phyloP scores from a whole-genome alignment of 2,888 invertebrate genomes.

The Phytoseiulus persimilis region DNA sequence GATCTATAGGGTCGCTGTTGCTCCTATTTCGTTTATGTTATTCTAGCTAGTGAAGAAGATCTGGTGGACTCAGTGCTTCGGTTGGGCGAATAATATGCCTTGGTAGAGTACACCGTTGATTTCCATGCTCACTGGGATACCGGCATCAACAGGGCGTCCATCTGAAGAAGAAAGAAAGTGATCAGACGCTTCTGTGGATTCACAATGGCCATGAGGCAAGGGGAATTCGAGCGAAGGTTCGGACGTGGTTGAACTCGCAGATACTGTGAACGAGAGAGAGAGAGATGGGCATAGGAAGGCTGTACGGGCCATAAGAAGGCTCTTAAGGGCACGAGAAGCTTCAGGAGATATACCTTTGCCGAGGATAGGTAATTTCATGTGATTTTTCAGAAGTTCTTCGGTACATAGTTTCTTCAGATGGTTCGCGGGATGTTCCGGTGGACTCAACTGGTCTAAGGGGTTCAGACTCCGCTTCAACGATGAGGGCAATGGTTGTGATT shows the following conservation, averaged over 20 bases:
- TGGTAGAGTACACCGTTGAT: conserved; percentile 90
- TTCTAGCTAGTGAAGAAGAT: neutral
- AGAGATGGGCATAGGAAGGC: too few relatives aligned
- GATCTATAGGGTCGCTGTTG: neutral
- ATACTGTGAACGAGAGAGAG: too few relatives aligned
- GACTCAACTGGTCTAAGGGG: conserved; percentile 14
- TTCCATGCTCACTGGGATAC: conserved; percentile 87
- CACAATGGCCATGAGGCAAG: too few relatives aligned
- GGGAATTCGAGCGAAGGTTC: too few relatives aligned
- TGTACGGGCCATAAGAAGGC: too few relatives aligned
- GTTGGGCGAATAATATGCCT: conserved; percentile 74
- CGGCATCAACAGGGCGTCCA: conserved; percentile 71
- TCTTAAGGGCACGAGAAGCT: neutral
- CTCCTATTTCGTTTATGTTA: neutral
- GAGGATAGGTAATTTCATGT: neutral
- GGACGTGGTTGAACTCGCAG: too few relatives aligned
- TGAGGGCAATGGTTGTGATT: conserved; percentile 21
- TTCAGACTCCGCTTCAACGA: conserved; percentile 11
- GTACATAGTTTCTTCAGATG: conserved; percentile 29
- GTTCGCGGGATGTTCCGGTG: conserved; percentile 32
- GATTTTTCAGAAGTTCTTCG: conserved; percentile 29
- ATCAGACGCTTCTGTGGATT: too few relatives aligned
- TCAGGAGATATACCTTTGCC: neutral
- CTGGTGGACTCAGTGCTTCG: conserved; percentile 42
- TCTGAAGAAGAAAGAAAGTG: conserved; percentile 54